These are phyloP conservation scores for Meta bourneti DNA, from an alignment of 2,888 invertebrate species.

Conservation along the genomic window DNA sequence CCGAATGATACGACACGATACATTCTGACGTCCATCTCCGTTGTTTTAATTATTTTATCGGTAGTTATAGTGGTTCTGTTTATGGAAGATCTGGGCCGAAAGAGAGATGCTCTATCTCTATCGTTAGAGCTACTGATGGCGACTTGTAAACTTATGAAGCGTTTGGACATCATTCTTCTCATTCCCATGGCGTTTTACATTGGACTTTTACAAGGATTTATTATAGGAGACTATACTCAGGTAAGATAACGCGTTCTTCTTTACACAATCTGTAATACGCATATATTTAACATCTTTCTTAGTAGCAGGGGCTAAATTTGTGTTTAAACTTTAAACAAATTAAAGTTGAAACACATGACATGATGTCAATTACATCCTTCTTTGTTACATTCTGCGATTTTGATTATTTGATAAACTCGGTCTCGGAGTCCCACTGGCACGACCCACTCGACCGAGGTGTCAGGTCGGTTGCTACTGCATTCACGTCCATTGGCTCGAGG, in stretches of 20 bases:
- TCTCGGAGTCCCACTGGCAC: no score
- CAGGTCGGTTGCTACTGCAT: no score
- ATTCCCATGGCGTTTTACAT: conserved; percentile 98
- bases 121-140: conserved; percentile 86
- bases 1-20: conserved; percentile 93
- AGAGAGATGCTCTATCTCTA: conserved; percentile 6
- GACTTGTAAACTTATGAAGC: conserved; percentile 93
- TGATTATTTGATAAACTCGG: background rate
- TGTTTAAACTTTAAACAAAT: no score
- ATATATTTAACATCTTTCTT: background rate
- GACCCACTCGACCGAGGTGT: no score
- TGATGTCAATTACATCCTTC: background rate
- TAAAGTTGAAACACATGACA: background rate
- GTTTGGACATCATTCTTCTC: conserved; percentile 93
- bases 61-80: conserved; percentile 92
- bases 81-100: conserved; percentile 87
- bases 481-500: no score
- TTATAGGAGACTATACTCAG: conserved; percentile 86
- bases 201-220: conserved; percentile 98
- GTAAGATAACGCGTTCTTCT: conserved; percentile 78
- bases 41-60: conserved; percentile 91
- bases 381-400: background rate
- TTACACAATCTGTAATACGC: background rate
- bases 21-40: conserved; percentile 92
- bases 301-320: no score